Conservation (phyloP, 2,888 invertebrate species). For the Ernsta delagoae region DNA sequence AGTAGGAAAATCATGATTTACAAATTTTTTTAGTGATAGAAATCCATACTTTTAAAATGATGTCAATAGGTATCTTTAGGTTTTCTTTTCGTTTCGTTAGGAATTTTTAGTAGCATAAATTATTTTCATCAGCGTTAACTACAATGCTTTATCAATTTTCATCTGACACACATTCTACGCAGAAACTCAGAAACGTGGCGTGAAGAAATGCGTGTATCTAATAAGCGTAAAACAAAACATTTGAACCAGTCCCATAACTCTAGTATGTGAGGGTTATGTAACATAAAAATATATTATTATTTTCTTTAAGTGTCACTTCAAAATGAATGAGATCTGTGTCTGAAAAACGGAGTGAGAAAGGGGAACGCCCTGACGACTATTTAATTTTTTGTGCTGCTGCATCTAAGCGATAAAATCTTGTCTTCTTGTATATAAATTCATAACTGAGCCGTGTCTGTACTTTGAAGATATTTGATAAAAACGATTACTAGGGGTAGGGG, state of each 20-base stretch:
- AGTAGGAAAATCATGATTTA: too few relatives aligned
- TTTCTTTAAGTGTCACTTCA: constrained; percentile 35
- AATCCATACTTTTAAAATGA: too few relatives aligned
- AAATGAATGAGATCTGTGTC: constrained; percentile 33
- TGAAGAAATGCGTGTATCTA: constrained; percentile 16
- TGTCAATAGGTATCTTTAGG: too few relatives aligned
- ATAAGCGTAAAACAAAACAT: constrained; percentile 25
- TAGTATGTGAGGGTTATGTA: constrained; percentile 36
- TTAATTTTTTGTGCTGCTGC: constrained; percentile 45
- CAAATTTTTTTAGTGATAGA: too few relatives aligned
- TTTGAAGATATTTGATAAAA: too few relatives aligned
- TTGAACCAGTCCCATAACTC: constrained; percentile 16
- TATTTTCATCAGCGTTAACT: not conserved
- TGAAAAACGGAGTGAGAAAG: constrained; percentile 44
- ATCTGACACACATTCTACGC: constrained; percentile 13
- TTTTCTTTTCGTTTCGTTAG: too few relatives aligned
- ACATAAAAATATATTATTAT: constrained; percentile 30
- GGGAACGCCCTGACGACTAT: constrained; percentile 66
- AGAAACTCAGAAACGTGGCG: constrained; percentile 1
- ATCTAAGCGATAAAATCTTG: constrained; percentile 33
- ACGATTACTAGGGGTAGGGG: too few relatives aligned
- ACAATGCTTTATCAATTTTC: constrained; percentile 7
- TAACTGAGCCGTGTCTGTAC: too few relatives aligned
- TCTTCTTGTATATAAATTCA: too few relatives aligned
- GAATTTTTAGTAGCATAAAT: too few relatives aligned